Evolutionary conservation across 2,113 vertebrate genomes (phyloP).

Genomic region (Myiagra hebetior): DNA sequence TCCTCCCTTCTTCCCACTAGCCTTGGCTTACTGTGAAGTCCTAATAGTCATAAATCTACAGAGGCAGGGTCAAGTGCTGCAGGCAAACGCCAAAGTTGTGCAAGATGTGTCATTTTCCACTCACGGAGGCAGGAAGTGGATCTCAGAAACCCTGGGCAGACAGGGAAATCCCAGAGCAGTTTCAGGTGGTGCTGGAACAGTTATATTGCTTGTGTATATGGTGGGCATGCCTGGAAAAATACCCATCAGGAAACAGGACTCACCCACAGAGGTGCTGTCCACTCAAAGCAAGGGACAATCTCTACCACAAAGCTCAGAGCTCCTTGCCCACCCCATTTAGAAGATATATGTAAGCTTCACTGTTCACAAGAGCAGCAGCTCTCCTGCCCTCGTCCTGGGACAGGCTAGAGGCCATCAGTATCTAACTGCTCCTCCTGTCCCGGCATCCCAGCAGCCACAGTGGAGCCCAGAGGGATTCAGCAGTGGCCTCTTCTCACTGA

Average conservation of each 20-base stretch:
- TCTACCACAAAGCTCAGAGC: neutral
- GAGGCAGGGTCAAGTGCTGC: neutral
- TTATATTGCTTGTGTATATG: accelerated
- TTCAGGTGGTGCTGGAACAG: neutral
- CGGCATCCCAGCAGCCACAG: neutral
- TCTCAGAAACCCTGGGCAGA: neutral
- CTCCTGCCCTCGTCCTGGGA: neutral
- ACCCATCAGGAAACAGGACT: neutral
- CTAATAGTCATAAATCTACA: neutral
- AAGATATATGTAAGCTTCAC: neutral
- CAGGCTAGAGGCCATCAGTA: neutral
- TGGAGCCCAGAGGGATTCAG: neutral
- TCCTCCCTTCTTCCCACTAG: neutral
- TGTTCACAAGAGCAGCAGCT: neutral
- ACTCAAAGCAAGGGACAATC: neutral
- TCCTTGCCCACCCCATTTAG: accelerated
- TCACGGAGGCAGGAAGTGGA: accelerated
- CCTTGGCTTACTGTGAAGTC: neutral
- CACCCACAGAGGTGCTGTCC: neutral
- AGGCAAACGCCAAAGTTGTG: neutral
- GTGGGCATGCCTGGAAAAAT: neutral
- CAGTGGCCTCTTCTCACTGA: neutral
- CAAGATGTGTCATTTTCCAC: neutral
- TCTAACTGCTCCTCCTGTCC: neutral
- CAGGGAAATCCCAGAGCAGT: neutral